These are phyloP conservation scores for Tetraneura akinire DNA, from an alignment of 1,140 invertebrate species.

Conservation along the genomic window DNA sequence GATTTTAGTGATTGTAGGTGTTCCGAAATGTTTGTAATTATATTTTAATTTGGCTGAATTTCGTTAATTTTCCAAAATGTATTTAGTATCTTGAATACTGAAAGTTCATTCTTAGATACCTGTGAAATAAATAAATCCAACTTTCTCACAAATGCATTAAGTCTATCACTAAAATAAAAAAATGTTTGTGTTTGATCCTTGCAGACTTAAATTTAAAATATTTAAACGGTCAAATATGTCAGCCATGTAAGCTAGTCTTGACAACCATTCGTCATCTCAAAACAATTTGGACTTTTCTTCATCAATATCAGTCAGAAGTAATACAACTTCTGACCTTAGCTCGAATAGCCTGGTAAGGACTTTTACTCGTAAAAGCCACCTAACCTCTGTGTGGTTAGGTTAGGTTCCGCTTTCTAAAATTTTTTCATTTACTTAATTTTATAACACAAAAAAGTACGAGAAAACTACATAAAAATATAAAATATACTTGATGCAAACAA, in stretches of 20 bases:
- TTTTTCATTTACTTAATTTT: conserved; percentile 29
- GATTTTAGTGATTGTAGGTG: conserved; percentile 1
- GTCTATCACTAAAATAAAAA: not conserved
- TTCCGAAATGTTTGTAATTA: conserved; percentile 10
- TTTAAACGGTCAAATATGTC: conserved; percentile 7
- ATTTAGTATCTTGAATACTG: not conserved
- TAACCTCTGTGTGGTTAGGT: conserved; percentile 1
- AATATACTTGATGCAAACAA: conserved; percentile 18
- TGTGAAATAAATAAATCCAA: conserved; percentile 3
- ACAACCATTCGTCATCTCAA: not conserved
- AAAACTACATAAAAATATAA: conserved; percentile 30
- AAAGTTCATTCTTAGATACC: not conserved
- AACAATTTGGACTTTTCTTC: not conserved
- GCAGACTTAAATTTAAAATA: not conserved
- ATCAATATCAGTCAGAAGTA: not conserved
- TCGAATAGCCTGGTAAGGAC: conserved; percentile 17
- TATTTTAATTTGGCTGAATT: conserved; percentile 3
- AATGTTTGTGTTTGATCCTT: conserved; percentile 8
- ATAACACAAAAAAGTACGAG: conserved; percentile 23
- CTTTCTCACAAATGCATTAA: not conserved
- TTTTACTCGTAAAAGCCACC: conserved; percentile 31
- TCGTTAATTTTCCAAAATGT: not conserved
- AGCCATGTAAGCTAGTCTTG: conserved; percentile 18
- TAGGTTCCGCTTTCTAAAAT: conserved; percentile 12
- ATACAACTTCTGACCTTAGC: not conserved